Evolutionary conservation across 35 echinoderm and acorn worm species (phyloP).

Genomic region (Apostichopus californicus): DNA sequence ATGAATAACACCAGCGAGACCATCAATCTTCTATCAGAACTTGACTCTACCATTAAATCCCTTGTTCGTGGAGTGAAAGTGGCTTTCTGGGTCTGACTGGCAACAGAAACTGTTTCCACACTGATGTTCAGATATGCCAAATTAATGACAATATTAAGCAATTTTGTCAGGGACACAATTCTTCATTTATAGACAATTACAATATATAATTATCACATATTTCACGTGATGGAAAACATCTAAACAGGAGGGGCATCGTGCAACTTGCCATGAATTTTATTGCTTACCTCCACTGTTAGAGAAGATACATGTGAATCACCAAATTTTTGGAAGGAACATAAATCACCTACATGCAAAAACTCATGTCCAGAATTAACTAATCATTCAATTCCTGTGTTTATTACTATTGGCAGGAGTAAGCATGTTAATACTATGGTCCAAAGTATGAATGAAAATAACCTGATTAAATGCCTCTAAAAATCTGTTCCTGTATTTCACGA

Average conservation of each 20-base stretch:
- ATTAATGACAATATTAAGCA: neutral
- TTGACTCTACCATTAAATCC: too few species aligned
- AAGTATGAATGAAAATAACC: neutral
- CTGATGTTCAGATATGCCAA: neutral
- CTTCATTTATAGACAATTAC: neutral
- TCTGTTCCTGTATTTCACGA: neutral
- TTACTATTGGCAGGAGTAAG: neutral
- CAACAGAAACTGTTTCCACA: slow-evolving; percentile 10
- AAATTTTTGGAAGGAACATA: neutral
- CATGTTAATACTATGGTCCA: too few species aligned
- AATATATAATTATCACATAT: neutral
- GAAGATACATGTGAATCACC: too few species aligned
- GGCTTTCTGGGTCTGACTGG: neutral
- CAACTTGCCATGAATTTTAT: slow-evolving; percentile 37
- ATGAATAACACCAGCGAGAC: neutral
- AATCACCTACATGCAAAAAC: neutral
- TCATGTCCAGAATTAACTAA: neutral
- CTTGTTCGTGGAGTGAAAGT: too few species aligned
- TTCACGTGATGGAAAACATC: neutral
- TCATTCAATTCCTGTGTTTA: neutral
- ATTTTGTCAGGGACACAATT: neutral
- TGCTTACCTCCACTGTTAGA: neutral
- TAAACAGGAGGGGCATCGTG: neutral
- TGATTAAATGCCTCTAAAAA: neutral
- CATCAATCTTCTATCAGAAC: neutral